Evolutionary conservation across 2,113 vertebrate genomes (phyloP).

Genomic region (Phalacrocorax aristotelis): DNA sequence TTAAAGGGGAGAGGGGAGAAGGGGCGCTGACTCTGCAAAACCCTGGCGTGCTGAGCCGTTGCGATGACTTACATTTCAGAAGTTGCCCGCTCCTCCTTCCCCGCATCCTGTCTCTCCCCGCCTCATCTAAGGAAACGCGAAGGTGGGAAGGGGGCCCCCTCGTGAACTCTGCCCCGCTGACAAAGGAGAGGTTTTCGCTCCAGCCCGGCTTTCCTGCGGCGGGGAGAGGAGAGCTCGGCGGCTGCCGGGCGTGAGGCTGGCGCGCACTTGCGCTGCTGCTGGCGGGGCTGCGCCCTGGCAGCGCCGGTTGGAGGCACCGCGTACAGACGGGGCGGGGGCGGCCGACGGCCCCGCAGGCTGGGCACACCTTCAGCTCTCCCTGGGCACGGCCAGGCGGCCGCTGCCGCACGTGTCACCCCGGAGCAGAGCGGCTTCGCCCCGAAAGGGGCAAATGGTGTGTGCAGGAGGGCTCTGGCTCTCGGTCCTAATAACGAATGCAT

Average conservation of each 20-base stretch:
- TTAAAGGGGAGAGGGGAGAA: not conserved
- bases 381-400: not conserved
- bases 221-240: not conserved
- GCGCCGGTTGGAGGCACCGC: not conserved
- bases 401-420: not conserved
- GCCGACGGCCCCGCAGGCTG: not conserved
- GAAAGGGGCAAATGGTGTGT: not conserved
- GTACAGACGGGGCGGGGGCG: not conserved
- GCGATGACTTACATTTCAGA: rapidly evolving
- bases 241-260: not conserved
- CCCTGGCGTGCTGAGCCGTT: not conserved
- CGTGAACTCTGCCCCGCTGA: not conserved
- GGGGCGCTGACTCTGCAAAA: not conserved
- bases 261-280: not conserved
- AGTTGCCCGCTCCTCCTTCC: not conserved
- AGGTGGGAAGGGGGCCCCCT: not conserved
- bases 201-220: not conserved
- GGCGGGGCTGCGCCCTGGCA: not conserved
- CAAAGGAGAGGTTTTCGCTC: not conserved
- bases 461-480: not conserved
- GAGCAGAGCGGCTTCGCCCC: not conserved
- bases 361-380: not conserved
- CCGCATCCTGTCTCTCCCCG: not conserved
- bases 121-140: not conserved
- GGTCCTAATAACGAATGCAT: not conserved